These are phyloP conservation scores for Engystomops pustulosus DNA, from an alignment of 2,113 vertebrate genomes.

Conservation along the genomic window DNA sequence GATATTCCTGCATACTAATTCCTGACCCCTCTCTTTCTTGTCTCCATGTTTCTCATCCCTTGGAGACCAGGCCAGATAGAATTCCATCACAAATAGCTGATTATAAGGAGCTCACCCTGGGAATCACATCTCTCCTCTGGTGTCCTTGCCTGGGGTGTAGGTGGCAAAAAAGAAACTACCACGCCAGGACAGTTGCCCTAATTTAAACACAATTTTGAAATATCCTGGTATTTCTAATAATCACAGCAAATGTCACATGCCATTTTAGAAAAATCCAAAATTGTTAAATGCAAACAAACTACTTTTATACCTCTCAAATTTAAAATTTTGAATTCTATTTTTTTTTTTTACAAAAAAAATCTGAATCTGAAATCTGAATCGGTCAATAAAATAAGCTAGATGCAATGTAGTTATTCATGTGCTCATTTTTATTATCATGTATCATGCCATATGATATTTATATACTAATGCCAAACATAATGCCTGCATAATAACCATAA, in stretches of 20 bases:
- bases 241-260: no score
- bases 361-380: neutral
- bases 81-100: conserved; percentile 89
- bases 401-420: no score
- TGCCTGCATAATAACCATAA: neutral
- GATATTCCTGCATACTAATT: conserved; percentile 93
- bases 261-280: no score
- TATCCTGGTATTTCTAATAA: neutral
- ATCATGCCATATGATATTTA: neutral
- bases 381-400: neutral
- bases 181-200: conserved; percentile 31
- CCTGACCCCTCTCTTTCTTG: conserved; percentile 83
- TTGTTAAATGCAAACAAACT: neutral
- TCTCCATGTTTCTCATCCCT: conserved; percentile 79
- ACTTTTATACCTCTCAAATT: no score
- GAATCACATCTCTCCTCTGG: conserved; percentile 77
- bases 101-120: conserved; percentile 80
- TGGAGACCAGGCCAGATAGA: conserved; percentile 85
- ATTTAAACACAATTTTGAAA: conserved; percentile 33
- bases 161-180: conserved; percentile 56
- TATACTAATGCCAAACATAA: neutral
- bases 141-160: conserved; percentile 76
- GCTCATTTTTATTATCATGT: no score
- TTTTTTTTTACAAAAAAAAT: no score
- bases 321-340: no score